phyloP scores from a whole-genome alignment of 2,797 vertebrate species.

The Eulemur rubriventer region DNA sequence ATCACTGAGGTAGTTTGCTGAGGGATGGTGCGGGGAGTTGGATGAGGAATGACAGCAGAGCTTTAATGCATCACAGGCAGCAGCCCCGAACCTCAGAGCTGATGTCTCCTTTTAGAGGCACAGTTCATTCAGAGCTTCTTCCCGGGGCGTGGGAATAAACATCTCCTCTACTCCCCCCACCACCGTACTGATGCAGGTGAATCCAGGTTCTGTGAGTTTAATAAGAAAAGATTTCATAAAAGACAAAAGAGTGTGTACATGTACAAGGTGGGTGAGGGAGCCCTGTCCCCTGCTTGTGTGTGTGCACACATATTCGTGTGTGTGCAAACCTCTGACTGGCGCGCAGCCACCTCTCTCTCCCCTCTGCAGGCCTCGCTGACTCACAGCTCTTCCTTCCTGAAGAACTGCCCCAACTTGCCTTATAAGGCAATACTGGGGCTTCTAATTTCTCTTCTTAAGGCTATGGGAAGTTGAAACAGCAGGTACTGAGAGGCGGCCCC shows the following conservation, averaged over 20 bases:
- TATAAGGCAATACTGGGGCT: not conserved
- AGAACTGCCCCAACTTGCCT: not conserved
- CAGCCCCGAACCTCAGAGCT: not conserved
- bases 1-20: not conserved
- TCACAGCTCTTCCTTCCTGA: not conserved
- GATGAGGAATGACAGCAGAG: not conserved
- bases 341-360: not conserved
- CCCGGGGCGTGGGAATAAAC: not conserved
- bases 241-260: not conserved
- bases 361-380: not conserved
- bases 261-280: not conserved
- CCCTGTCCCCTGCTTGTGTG: not conserved
- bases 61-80: not conserved
- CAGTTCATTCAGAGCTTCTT: not conserved
- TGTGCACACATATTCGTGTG: not conserved
- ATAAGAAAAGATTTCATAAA: not conserved
- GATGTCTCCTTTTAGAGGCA: not conserved
- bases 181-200: not conserved
- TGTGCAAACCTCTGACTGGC: not conserved
- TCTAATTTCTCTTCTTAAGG: not conserved
- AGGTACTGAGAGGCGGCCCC: not conserved
- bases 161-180: not conserved
- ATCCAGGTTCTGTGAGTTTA: not conserved
- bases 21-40: not conserved
- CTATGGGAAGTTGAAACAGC: constrained; percentile 3